Evolutionary conservation across 2,113 vertebrate species (phyloP).

Genomic region (Amphiprion percula): DNA sequence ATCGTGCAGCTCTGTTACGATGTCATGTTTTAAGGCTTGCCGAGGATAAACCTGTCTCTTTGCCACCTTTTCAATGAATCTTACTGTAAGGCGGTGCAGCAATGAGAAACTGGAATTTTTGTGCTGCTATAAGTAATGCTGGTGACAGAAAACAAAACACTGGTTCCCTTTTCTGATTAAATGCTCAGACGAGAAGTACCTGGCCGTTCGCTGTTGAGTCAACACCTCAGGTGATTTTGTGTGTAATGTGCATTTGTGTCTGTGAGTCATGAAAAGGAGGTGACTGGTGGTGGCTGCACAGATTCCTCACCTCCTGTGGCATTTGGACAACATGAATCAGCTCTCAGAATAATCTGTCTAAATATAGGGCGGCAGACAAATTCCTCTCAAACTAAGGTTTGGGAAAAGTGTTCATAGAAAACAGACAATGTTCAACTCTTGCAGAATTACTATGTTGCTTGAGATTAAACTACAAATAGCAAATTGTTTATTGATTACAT

Average conservation of each 20-base stretch:
- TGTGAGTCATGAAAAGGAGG: conserved; percentile 59
- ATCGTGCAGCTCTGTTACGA: neutral
- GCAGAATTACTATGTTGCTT: neutral
- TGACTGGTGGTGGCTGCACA: conserved; percentile 24
- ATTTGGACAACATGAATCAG: conserved; percentile 70
- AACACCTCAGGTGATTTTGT: conserved; percentile 47
- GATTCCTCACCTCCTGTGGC: conserved; percentile 35
- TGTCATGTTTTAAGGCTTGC: neutral
- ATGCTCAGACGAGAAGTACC: conserved; percentile 37
- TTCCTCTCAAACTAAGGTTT: conserved; percentile 15
- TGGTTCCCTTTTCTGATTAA: conserved; percentile 36
- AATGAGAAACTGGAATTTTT: neutral
- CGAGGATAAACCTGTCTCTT: neutral
- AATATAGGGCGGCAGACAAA: conserved; percentile 35
- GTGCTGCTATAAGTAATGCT: neutral
- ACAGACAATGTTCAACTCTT: neutral
- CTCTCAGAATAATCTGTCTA: conserved; percentile 58
- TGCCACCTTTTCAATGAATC: neutral
- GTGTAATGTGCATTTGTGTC: conserved; percentile 24
- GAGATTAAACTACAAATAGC: neutral
- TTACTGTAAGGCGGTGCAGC: neutral
- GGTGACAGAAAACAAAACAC: neutral
- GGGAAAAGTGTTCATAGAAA: neutral
- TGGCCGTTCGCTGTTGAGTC: neutral
- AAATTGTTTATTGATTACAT: neutral